phyloP scores from a whole-genome alignment of 2,797 vertebrate species.

The Chanos chanos region DNA sequence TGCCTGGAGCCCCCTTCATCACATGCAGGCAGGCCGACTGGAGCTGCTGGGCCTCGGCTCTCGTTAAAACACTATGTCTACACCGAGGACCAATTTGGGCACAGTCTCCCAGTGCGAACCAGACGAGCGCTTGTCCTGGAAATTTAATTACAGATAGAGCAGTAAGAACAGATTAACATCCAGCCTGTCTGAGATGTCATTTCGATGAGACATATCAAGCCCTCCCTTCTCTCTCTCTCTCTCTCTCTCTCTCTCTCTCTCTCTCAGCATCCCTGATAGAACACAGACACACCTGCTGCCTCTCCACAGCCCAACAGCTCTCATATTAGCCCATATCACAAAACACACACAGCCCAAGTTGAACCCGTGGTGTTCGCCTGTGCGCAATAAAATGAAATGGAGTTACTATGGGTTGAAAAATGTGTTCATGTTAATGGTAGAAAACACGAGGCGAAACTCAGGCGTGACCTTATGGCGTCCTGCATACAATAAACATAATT shows the following conservation, averaged over 20 bases:
- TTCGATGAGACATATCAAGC: constrained; percentile 66
- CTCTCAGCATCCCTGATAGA: constrained; percentile 40
- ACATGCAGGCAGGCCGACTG: constrained; percentile 42
- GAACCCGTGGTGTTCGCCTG: too few species aligned
- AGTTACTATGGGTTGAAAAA: too few species aligned
- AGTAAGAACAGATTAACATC: constrained; percentile 72
- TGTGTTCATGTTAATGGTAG: too few species aligned
- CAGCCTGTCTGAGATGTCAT: constrained; percentile 68
- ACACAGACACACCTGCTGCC: constrained; percentile 56
- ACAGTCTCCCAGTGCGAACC: constrained; percentile 23
- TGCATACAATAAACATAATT: too few species aligned
- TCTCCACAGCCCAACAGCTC: constrained; percentile 15
- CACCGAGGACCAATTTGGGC: constrained; percentile 57
- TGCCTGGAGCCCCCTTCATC: not conserved
- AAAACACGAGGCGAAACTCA: too few species aligned
- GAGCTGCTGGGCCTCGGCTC: constrained; percentile 42
- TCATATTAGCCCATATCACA: too few species aligned
- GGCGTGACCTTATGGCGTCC: too few species aligned
- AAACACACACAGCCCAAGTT: too few species aligned
- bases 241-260: constrained; percentile 48
- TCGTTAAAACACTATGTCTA: constrained; percentile 52
- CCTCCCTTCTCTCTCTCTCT: constrained; percentile 48
- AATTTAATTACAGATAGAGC: constrained; percentile 70
- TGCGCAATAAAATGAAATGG: too few species aligned
- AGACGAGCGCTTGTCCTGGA: constrained; percentile 50